Conservation (phyloP, 2,797 vertebrate genomes). For the Gambelia wislizenii region DNA sequence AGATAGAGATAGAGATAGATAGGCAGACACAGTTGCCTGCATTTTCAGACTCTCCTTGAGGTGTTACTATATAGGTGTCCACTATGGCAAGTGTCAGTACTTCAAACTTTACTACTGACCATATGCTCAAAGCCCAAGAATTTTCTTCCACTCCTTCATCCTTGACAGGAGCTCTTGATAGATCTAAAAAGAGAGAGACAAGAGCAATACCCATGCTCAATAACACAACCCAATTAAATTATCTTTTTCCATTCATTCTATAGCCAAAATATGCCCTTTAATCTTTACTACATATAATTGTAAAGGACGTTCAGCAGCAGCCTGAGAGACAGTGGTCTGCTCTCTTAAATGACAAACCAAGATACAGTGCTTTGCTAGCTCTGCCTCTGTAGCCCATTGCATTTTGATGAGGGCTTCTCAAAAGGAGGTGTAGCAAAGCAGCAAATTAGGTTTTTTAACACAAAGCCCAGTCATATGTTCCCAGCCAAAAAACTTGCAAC, state of each 20-base stretch:
- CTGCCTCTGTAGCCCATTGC: slow-evolving; percentile 8
- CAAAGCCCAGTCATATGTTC: slow-evolving; percentile 50
- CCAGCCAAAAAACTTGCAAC: slow-evolving; percentile 49
- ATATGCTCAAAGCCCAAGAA: not conserved
- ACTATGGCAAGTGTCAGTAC: no score
- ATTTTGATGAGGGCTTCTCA: slow-evolving; percentile 20
- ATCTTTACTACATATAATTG: not conserved
- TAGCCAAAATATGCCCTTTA: slow-evolving; percentile 35
- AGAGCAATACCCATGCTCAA: slow-evolving; percentile 13
- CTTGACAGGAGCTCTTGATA: not conserved
- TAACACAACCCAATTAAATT: not conserved
- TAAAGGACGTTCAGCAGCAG: not conserved
- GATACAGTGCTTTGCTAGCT: not conserved
- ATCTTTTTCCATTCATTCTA: slow-evolving; percentile 27
- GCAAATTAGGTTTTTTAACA: slow-evolving; percentile 45
- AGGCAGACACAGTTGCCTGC: not conserved
- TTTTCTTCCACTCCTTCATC: not conserved
- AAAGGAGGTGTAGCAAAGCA: slow-evolving; percentile 32
- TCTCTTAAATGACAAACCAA: slow-evolving; percentile 39
- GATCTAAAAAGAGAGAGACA: not conserved
- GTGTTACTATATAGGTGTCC: no score
- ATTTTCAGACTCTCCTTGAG: no score
- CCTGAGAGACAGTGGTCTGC: slow-evolving; percentile 8
- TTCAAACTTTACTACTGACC: no score
- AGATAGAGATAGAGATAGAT: not conserved